Percentiles rank a stretch among this genome's conserved stretches.
Evolutionary conservation across 2,113 vertebrate genomes (phyloP).

Genomic region (Datnioides undecimradiatus): DNA sequence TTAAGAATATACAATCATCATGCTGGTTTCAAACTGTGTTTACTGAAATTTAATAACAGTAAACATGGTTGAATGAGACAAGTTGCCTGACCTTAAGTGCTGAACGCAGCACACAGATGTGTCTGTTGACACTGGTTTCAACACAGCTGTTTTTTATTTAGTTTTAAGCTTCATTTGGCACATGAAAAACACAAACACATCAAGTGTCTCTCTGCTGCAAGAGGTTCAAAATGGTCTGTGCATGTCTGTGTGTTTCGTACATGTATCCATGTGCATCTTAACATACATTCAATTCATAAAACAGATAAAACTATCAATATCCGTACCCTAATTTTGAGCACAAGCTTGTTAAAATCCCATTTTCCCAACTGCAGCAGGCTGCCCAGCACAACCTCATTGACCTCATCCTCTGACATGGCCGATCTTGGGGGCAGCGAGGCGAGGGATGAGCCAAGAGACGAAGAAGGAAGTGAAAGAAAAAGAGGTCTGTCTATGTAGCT

Average conservation of each 20-base stretch:
- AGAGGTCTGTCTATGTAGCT: slow-evolving; percentile 69
- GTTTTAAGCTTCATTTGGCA: slow-evolving; percentile 35
- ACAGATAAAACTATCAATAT: neutral
- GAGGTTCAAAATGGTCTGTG: neutral
- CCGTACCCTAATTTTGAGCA: neutral
- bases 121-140: slow-evolving; percentile 56
- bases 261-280: neutral
- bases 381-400: slow-evolving; percentile 61
- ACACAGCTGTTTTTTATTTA: slow-evolving; percentile 74
- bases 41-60: slow-evolving; percentile 26
- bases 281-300: slow-evolving; percentile 1
- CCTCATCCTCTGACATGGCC: slow-evolving; percentile 50
- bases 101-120: slow-evolving; percentile 26
- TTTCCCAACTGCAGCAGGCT: slow-evolving; percentile 20
- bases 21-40: neutral
- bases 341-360: neutral
- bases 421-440: slow-evolving; percentile 48
- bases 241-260: neutral
- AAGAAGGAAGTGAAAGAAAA: slow-evolving; percentile 73
- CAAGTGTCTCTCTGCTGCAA: slow-evolving; percentile 32
- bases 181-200: slow-evolving; percentile 47
- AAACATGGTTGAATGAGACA: slow-evolving; percentile 33
- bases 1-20: neutral
- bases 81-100: slow-evolving; percentile 30
- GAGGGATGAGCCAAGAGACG: slow-evolving; percentile 58